phyloP scores from a whole-genome alignment of 1,140 invertebrate species.

The Bilobella aurantiaca region DNA sequence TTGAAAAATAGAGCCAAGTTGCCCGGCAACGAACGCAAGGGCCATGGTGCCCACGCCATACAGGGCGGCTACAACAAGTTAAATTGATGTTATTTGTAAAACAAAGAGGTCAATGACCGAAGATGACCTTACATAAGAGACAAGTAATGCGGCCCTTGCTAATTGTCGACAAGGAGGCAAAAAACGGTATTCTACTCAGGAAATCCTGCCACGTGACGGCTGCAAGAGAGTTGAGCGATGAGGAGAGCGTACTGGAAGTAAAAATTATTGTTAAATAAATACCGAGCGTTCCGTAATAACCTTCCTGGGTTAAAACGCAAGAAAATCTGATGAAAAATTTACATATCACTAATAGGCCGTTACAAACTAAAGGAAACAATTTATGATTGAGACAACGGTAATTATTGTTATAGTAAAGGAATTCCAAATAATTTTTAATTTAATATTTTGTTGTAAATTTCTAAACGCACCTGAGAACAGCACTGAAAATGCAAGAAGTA shows the following conservation, averaged over 20 bases:
- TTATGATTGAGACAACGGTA: too few relatives aligned
- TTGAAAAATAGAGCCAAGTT: constrained; percentile 36
- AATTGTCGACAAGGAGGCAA: background rate
- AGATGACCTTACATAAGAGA: background rate
- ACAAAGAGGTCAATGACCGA: too few relatives aligned
- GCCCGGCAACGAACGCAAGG: constrained; percentile 24
- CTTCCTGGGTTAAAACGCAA: too few relatives aligned
- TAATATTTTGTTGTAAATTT: too few relatives aligned
- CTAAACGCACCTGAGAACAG: constrained; percentile 22
- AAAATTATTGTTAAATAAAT: background rate
- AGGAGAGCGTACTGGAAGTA: constrained; percentile 9
- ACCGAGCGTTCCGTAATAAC: too few relatives aligned
- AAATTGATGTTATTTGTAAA: background rate
- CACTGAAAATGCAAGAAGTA: constrained; percentile 26
- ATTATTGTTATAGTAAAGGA: background rate
- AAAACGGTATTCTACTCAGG: background rate
- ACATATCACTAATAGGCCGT: too few relatives aligned
- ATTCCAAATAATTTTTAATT: too few relatives aligned
- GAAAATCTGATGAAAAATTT: too few relatives aligned
- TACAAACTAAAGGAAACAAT: too few relatives aligned
- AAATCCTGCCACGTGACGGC: constrained; percentile 22
- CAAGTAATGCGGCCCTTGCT: background rate
- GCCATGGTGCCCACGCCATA: constrained; percentile 29
- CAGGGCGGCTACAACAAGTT: constrained; percentile 14
- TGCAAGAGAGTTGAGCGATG: constrained; percentile 10